Evolutionary conservation across 2,113 vertebrate genomes (phyloP), one percentile per base, ranked within the genome.

Genomic region (Chaetodon trifascialis): DNA sequence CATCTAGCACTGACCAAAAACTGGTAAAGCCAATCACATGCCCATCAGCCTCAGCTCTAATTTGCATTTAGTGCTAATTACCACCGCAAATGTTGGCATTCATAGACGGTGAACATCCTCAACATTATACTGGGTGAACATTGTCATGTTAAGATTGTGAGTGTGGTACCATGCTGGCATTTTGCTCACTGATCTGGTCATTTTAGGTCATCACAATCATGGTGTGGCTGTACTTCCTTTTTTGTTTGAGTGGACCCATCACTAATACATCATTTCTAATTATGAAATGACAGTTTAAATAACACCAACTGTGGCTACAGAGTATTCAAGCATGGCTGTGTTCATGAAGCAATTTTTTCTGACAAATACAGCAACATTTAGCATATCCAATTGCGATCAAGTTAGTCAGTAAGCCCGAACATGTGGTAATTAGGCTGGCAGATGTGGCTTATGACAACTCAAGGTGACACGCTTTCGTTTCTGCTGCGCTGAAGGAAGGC

Each of bases 401-500:
- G 30, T 30, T 2, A 30, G 30, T 79, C 83, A 85, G 88, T 72
- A 80, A 73, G 60, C 40, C 49, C 62, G 55, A 85, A 71, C 30
- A 81, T 42, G 62, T 65, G 58, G 40, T 88, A 90, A 92, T 89
- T 87, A 91, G 79, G 63, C 47, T 82, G 85, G 82, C 89, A 92
- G 88, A 89, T 87, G 86, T 80, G 72, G 56, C 58, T 63, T 4
- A 55, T 88, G 89, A 84, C 88, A 91, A 75, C 87, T 93, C 92
- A 94, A 94, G 94, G 93, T 94, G 93, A 95, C 90, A 92, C 74
- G 69, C 75, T 90, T 94, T 87, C 79, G 80, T 87, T 86, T 88
- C 86, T 23, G 62, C 86, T 51, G 81, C 14, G 79, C 71, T 72
- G 56, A 88, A 78, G 79, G 70, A 66, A 82, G 75, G 74, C 82